Evolutionary conservation across 2,888 invertebrate species (phyloP).

Genomic region (Pristionchus exspectatus): DNA sequence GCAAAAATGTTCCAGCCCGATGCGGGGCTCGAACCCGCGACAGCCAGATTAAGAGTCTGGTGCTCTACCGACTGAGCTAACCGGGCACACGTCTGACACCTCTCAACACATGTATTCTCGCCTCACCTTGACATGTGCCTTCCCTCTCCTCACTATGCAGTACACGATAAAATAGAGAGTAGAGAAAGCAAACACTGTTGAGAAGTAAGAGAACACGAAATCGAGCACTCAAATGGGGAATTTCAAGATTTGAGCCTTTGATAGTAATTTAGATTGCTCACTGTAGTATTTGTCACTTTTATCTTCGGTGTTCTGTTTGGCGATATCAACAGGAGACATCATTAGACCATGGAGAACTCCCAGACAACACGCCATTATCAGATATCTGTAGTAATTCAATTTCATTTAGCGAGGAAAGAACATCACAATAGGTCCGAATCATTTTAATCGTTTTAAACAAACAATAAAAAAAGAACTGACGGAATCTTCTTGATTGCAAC

Average conservation of each 20-base stretch:
- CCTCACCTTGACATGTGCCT: slow-evolving; percentile 58
- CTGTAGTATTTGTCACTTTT: slow-evolving; percentile 62
- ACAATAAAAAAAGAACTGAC: background rate
- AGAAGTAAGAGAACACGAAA: slow-evolving; percentile 75
- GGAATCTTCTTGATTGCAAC: slow-evolving; percentile 26
- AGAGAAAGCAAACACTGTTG: slow-evolving; percentile 73
- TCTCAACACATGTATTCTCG: background rate
- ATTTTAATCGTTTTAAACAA: background rate
- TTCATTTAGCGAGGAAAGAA: background rate
- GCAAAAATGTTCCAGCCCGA: slow-evolving; percentile 61
- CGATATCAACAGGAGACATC: slow-evolving; percentile 73
- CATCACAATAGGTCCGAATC: background rate
- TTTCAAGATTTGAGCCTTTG: no score
- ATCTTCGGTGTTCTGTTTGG: slow-evolving; percentile 63
- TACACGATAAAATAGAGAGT: slow-evolving; percentile 73
- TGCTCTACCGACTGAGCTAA: slow-evolving; percentile 70
- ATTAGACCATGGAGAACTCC: slow-evolving; percentile 74
- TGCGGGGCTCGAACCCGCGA: slow-evolving; percentile 69
- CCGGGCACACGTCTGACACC: slow-evolving; percentile 55
- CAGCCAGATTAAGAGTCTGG: slow-evolving; percentile 69
- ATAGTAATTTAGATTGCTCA: background rate
- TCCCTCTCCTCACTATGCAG: slow-evolving; percentile 64
- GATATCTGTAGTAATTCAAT: slow-evolving; percentile 59
- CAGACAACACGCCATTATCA: slow-evolving; percentile 69
- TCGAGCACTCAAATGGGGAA: slow-evolving; percentile 69